These are phyloP conservation scores for Ophion ellenae DNA, from an alignment of 2,888 invertebrate species.

Conservation along the genomic window DNA sequence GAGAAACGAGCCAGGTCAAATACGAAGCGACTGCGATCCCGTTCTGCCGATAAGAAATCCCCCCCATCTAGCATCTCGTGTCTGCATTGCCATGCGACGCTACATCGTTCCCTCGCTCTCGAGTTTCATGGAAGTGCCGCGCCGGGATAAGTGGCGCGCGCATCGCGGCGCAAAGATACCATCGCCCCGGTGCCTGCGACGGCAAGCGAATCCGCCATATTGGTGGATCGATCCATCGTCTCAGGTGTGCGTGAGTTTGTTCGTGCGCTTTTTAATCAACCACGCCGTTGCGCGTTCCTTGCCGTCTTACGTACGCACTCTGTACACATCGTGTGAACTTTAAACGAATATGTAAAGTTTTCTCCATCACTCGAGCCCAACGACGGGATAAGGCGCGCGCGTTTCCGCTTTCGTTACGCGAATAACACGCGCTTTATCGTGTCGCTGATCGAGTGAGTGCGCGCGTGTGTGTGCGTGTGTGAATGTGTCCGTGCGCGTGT, in stretches of 20 bases:
- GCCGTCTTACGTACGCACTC: neutral
- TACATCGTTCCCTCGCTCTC: neutral
- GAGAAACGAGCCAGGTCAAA: neutral
- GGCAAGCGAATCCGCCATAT: constrained; percentile 54
- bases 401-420: constrained; percentile 1
- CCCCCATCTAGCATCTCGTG: neutral
- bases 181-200: constrained; percentile 25
- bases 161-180: neutral
- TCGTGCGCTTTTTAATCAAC: neutral
- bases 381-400: constrained; percentile 3
- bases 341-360: neutral
- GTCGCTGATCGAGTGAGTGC: neutral
- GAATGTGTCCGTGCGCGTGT: neutral
- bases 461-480: neutral
- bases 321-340: neutral
- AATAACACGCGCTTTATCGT: constrained; percentile 13
- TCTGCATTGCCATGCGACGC: neutral
- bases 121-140: neutral
- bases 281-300: neutral
- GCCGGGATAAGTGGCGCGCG: neutral
- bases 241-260: constrained; percentile 9
- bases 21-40: neutral
- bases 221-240: constrained; percentile 59
- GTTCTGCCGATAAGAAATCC: neutral
- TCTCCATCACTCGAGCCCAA: neutral